Percentiles rank a stretch among this genome's conserved stretches.
phyloP scores from a whole-genome alignment of 1,140 invertebrate species.

The Diachasmimorpha longicaudata region DNA sequence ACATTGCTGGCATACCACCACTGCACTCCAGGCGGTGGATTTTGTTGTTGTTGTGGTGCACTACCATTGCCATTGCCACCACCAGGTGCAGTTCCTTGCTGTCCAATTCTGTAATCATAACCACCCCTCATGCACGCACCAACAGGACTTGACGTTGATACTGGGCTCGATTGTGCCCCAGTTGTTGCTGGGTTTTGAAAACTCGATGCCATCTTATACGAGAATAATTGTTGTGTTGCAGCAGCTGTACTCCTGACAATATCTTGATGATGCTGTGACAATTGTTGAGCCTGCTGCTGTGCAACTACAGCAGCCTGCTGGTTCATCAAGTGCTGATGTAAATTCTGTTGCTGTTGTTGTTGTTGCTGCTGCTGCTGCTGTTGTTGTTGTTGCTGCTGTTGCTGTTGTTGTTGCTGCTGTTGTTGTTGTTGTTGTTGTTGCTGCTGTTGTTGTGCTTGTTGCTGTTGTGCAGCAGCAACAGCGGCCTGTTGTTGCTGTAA shows the following conservation, averaged over 20 bases:
- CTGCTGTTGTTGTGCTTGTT: constrained; percentile 54
- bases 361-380: constrained; percentile 62
- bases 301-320: constrained; percentile 59
- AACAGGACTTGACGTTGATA: constrained; percentile 59
- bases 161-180: constrained; percentile 57
- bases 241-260: constrained; percentile 65
- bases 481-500: constrained; percentile 60
- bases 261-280: constrained; percentile 57
- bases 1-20: constrained; percentile 70
- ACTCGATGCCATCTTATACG: constrained; percentile 83
- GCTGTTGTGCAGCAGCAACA: constrained; percentile 49
- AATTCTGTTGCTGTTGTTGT: constrained; percentile 63
- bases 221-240: constrained; percentile 77
- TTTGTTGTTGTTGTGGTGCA: constrained; percentile 58
- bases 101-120: constrained; percentile 69
- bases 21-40: constrained; percentile 66
- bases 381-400: constrained; percentile 46
- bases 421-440: constrained; percentile 64
- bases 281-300: constrained; percentile 52
- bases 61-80: constrained; percentile 42
- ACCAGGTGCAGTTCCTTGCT: constrained; percentile 31
- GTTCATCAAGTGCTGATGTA: constrained; percentile 63
- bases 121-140: constrained; percentile 59
- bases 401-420: constrained; percentile 57
- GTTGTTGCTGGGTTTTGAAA: constrained; percentile 74